Conservation (phyloP, 2,113 vertebrate species). For the Marmota monax region DNA sequence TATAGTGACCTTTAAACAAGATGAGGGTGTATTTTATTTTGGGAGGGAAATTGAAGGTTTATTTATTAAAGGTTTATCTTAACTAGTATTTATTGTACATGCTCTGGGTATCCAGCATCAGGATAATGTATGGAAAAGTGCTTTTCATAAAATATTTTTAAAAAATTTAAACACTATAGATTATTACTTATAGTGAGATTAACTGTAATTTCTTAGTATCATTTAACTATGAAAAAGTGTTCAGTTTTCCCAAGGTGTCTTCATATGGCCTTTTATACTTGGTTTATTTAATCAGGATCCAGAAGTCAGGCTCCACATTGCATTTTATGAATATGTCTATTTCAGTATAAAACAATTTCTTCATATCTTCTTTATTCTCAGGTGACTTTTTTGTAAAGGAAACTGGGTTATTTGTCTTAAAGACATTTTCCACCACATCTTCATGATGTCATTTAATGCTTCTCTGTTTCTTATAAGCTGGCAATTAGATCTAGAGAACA, state of each 20-base stretch:
- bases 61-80: not conserved
- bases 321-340: not conserved
- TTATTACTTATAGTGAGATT: not conserved
- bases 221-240: not conserved
- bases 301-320: not conserved
- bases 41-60: not conserved
- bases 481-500: not conserved
- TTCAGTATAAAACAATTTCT: not conserved
- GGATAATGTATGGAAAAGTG: not conserved
- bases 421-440: not conserved
- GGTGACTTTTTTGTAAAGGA: constrained; percentile 38
- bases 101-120: not conserved
- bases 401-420: not conserved
- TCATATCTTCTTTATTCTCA: not conserved
- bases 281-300: not conserved
- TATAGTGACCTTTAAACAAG: not conserved
- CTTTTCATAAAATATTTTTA: not conserved
- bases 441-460: not conserved
- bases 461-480: constrained; percentile 33
- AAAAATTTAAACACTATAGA: not conserved
- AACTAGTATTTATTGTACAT: not conserved
- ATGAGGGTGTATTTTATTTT: not conserved
- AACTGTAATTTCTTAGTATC: not conserved
- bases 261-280: not conserved
- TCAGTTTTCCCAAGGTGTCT: not conserved